phyloP scores from a whole-genome alignment of 2,888 invertebrate species.

The Euclidia mi region DNA sequence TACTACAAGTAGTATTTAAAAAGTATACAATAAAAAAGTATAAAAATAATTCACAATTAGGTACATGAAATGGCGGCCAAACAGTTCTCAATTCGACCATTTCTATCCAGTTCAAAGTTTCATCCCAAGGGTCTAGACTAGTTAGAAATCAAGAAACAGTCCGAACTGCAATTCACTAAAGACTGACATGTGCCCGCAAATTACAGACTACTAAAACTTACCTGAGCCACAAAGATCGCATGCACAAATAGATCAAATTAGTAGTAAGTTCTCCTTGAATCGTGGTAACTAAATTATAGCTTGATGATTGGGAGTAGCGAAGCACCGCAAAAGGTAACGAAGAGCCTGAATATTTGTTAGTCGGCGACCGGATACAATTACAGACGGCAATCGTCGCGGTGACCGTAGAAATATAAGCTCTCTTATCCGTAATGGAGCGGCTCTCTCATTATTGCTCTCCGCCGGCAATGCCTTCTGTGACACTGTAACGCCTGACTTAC shows the following conservation, averaged over 20 bases:
- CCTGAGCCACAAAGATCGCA: not conserved
- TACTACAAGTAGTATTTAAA: too few relatives aligned
- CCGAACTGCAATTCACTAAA: constrained; percentile 40
- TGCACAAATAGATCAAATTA: constrained; percentile 11
- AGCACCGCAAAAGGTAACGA: constrained; percentile 49
- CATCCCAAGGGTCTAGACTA: constrained; percentile 66
- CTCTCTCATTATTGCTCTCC: constrained; percentile 82
- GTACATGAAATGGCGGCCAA: too few relatives aligned
- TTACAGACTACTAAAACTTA: constrained; percentile 16
- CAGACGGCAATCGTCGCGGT: constrained; percentile 77
- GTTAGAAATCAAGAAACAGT: constrained; percentile 56
- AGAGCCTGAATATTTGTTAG: constrained; percentile 65
- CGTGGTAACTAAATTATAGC: constrained; percentile 45
- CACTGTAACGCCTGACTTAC: too few relatives aligned
- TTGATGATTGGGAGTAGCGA: constrained; percentile 50
- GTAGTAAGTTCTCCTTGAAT: constrained; percentile 14
- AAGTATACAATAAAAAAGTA: too few relatives aligned
- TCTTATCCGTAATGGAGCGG: constrained; percentile 76
- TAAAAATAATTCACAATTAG: too few relatives aligned
- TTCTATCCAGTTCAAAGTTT: constrained; percentile 69
- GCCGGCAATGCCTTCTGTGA: constrained; percentile 52
- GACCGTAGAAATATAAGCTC: constrained; percentile 78
- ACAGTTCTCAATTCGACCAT: too few relatives aligned
- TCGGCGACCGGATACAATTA: constrained; percentile 84
- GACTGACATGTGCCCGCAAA: constrained; percentile 44